Percentiles rank a stretch among this genome's conserved stretches.
Evolutionary conservation across 2,113 vertebrate genomes (phyloP).

Genomic region (Paedocypris sp.): DNA sequence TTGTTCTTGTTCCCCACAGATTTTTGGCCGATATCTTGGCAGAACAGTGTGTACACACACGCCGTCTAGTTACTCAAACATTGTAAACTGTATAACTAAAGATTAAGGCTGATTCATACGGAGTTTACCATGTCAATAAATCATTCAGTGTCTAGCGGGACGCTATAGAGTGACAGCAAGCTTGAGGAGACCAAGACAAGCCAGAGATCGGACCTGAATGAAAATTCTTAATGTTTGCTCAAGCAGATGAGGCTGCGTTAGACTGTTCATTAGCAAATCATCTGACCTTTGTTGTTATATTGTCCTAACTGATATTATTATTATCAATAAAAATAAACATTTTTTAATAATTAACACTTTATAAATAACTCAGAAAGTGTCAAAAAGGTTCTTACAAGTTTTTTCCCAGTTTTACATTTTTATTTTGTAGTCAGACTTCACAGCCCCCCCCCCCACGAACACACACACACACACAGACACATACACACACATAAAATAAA

Average conservation of each 20-base stretch:
- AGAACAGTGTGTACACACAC: conserved; percentile 47
- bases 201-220: not conserved
- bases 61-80: conserved; percentile 60
- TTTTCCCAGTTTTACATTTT: too few species aligned
- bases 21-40: conserved; percentile 49
- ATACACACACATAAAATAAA: too few species aligned
- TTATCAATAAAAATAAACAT: too few species aligned
- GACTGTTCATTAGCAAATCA: too few species aligned
- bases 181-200: conserved; percentile 8
- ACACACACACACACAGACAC: too few species aligned
- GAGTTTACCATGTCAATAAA: conserved; percentile 66
- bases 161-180: conserved; percentile 43
- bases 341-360: too few species aligned
- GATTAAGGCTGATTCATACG: conserved; percentile 64
- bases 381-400: too few species aligned
- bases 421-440: too few species aligned
- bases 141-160: conserved; percentile 51
- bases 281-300: too few species aligned
- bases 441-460: too few species aligned
- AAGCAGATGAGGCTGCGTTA: not conserved
- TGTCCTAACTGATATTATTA: too few species aligned
- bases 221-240: not conserved
- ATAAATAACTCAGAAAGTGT: too few species aligned
- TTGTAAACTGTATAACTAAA: conserved; percentile 68
- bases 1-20: conserved; percentile 44